Conservation (phyloP, 2,797 vertebrate genomes). For the Notoglanidium macrostoma region DNA sequence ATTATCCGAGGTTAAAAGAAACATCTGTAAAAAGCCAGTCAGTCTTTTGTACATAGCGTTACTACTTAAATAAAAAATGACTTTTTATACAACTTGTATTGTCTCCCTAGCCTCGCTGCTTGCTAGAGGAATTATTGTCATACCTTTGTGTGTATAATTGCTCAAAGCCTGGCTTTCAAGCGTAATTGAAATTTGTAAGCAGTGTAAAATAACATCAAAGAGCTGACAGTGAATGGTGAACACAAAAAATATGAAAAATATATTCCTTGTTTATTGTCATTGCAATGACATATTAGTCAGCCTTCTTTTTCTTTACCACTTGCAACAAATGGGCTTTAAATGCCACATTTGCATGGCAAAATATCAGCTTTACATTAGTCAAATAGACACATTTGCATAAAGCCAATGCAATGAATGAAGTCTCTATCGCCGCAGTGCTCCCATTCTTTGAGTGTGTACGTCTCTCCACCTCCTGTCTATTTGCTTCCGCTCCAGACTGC, state of each 20-base stretch:
- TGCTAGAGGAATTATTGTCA: background rate
- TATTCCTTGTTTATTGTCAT: background rate
- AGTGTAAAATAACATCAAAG: background rate
- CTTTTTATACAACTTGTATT: background rate
- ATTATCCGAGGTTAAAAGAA: background rate
- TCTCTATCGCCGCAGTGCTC: background rate
- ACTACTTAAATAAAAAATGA: too few species aligned
- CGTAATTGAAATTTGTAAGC: background rate
- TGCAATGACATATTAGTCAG: background rate
- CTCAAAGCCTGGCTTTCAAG: background rate
- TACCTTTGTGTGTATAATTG: constrained; percentile 10
- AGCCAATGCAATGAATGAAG: constrained; percentile 31
- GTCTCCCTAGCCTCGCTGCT: background rate
- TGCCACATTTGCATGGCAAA: constrained; percentile 41
- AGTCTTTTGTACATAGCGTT: background rate
- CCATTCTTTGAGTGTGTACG: constrained; percentile 33
- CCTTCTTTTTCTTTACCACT: background rate
- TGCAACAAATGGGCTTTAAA: background rate
- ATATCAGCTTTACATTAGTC: constrained; percentile 35
- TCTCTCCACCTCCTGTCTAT: constrained; percentile 45
- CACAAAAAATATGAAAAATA: background rate
- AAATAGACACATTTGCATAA: constrained; percentile 50
- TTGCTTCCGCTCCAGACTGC: constrained; percentile 44
- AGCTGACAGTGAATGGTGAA: background rate
- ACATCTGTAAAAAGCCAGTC: background rate